Evolutionary conservation across 2,113 vertebrate genomes (phyloP).

Genomic region (Pithys albifrons): DNA sequence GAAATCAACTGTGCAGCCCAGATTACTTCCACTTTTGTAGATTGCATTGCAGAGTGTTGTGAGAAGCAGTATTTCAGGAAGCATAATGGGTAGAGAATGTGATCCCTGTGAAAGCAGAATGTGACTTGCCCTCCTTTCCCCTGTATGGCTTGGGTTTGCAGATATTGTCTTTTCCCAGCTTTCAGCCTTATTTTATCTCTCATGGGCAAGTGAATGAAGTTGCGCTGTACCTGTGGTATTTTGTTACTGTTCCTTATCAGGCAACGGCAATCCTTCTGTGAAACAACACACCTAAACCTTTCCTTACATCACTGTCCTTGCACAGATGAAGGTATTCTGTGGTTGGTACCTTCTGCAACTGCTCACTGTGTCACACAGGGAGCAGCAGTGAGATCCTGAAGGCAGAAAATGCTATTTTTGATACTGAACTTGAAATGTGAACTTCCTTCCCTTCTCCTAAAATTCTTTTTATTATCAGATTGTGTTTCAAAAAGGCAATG

Average conservation of each 20-base stretch:
- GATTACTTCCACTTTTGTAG: constrained; percentile 35
- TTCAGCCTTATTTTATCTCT: background rate
- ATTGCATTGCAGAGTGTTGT: background rate
- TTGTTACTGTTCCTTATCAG: rapidly evolving
- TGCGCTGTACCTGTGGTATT: background rate
- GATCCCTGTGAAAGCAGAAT: background rate
- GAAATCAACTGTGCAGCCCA: constrained; percentile 24
- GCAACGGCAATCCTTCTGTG: background rate
- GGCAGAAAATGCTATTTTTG: background rate
- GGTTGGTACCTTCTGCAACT: background rate
- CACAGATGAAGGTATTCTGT: background rate
- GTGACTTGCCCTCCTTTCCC: background rate
- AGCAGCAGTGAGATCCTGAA: background rate
- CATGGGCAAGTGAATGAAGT: background rate
- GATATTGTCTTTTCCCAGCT: background rate
- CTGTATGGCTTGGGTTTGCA: background rate
- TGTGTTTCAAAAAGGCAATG: background rate
- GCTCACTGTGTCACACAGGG: rapidly evolving
- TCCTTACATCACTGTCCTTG: background rate
- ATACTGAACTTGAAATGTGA: background rate
- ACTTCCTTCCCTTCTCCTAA: background rate
- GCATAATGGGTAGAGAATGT: background rate
- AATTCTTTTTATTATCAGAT: background rate
- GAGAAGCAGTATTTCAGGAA: constrained; percentile 7
- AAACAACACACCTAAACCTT: background rate